Evolutionary conservation across 2,797 vertebrate genomes (phyloP), one percentile per base, ranked within the genome.

Genomic region (Adelosebastes latens): DNA sequence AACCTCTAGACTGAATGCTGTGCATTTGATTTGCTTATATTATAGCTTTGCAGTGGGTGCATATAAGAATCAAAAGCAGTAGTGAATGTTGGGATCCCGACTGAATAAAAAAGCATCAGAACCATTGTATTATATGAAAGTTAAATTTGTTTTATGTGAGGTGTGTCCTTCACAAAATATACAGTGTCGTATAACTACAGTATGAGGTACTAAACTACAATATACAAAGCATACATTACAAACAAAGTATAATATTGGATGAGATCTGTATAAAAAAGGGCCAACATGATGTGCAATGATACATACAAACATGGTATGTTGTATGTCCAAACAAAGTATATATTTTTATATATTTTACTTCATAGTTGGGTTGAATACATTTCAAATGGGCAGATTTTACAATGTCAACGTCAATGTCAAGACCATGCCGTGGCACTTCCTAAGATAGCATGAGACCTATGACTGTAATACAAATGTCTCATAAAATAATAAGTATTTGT

Each of bases 401-500:
- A 18, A 29, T 31, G 2, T 34, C 5, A 49, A 11, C 2, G 64
- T 60, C 6, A 12, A 60, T 68, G n/a, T 55, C n/a, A 73, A 5
- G 10, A 72, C 49, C 5, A 16, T 34, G 66, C 9, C n/a, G 3
- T 59, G 25, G 32, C 52, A 27, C 27, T 25, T 67, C 32, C 31
- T 52, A 49, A 55, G 6, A 74, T 53, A 8, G 64, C 75, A 82
- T 20, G 60, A 71, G 60, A 81, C n/a, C 49, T 31, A 64, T 27
- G 72, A 75, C 85, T 82, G 53, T 73, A 70, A 60, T 34, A 80
- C 24, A 70, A 75, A 83, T 66, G 81, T 64, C 80, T 87, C 68
- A 85, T 91, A 16, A 90, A 86, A 88, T 81, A 86, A 56, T 83
- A 63, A 85, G 27, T 31, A 46, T 68, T 24, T 67, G 52, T 20